Conservation (phyloP, 2,797 vertebrate species). For the Crenichthys baileyi region DNA sequence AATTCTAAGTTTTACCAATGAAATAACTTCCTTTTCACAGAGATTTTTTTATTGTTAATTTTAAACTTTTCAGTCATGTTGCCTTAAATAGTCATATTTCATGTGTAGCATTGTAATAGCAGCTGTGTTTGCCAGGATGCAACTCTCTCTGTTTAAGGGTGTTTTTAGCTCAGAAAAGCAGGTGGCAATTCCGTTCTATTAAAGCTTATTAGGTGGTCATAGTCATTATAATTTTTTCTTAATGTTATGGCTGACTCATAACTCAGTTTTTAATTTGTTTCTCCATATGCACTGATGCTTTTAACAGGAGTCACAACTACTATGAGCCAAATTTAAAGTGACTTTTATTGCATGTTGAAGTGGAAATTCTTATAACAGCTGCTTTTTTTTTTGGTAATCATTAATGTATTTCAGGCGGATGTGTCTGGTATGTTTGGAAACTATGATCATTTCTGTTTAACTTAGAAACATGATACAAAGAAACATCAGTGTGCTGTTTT, state of each 20-base stretch:
- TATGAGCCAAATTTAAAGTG: conserved; percentile 13
- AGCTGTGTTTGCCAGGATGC: background rate
- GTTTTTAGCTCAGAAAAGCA: background rate
- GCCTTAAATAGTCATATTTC: background rate
- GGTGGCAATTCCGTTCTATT: background rate
- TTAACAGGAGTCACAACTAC: background rate
- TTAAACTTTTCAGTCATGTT: background rate
- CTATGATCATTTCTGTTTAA: conserved; percentile 4
- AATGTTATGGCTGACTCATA: conserved; percentile 1
- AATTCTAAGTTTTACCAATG: background rate
- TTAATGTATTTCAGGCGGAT: conserved; percentile 12
- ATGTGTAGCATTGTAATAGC: background rate
- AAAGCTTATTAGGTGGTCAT: background rate
- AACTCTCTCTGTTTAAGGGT: background rate
- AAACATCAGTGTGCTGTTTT: conserved; percentile 14
- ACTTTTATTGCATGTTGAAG: conserved; percentile 14
- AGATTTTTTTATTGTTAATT: background rate
- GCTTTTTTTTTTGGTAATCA: conserved; percentile 12
- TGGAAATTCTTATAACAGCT: conserved; percentile 1
- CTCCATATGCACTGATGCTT: background rate
- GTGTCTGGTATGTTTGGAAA: conserved; percentile 38
- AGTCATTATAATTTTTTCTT: background rate
- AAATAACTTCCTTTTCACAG: background rate
- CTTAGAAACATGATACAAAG: conserved; percentile 8
- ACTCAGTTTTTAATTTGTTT: conserved; percentile 9